phyloP scores from a whole-genome alignment of 2,797 vertebrate species.

The Muraenolepis orangiensis region DNA sequence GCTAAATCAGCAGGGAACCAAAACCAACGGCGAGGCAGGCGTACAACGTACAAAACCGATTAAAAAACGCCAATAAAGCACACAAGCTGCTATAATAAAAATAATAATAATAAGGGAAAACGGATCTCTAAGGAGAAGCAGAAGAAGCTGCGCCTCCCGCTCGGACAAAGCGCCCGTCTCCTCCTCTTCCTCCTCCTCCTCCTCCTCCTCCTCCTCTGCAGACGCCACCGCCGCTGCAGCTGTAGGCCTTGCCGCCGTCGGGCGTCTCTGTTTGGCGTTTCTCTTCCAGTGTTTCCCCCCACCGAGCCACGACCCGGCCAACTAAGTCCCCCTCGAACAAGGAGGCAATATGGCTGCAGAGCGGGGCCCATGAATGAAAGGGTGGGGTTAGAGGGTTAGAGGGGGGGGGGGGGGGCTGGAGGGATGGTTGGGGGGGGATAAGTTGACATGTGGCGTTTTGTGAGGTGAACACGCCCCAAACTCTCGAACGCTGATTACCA shows the following conservation, averaged over 20 bases:
- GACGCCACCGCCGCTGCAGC: no score
- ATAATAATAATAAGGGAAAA: neutral
- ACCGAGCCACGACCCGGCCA: conserved; percentile 60
- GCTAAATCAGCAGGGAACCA: neutral
- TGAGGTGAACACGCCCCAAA: conserved; percentile 67
- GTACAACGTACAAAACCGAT: no score
- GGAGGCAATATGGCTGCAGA: conserved; percentile 48
- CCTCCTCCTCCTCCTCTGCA: no score
- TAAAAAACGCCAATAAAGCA: neutral
- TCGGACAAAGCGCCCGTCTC: conserved; percentile 27
- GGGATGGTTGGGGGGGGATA: conserved; percentile 59
- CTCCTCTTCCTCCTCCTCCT: no score
- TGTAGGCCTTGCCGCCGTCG: conserved; percentile 37
- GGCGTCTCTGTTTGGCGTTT: conserved; percentile 66
- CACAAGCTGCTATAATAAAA: neutral
- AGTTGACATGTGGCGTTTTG: conserved; percentile 80
- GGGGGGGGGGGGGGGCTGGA: neutral
- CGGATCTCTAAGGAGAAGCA: neutral
- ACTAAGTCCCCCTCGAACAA: conserved; percentile 53
- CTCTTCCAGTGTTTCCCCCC: conserved; percentile 68
- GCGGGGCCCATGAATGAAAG: conserved; percentile 61
- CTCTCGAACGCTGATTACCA: conserved; percentile 78
- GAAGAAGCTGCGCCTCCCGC: neutral
- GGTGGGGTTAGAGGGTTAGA: no score
- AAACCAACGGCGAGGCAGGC: neutral